Evolutionary conservation across 1,140 invertebrate species (phyloP), one percentile per base, ranked within the genome.

Genomic region (Atopsyche davidsoni): DNA sequence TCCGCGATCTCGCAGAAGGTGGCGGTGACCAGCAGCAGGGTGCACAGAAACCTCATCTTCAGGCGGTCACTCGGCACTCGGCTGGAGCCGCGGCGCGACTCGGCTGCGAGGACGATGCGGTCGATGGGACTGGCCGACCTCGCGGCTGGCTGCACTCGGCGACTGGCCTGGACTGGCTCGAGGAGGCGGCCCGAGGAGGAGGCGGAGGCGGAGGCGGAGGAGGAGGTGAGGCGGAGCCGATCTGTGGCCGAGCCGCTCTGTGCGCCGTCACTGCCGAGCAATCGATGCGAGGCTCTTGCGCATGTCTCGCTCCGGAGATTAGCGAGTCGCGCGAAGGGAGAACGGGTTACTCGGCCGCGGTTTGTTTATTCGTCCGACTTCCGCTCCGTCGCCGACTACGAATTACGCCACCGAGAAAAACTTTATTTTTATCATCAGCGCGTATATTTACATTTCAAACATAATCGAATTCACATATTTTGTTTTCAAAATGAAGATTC

Each of bases 31-130:
- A 69, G 58, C 19, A 72, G 51, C 28, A 73, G 60, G 60, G 74
- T 59, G 64, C 73, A 68, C 59, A 72, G 59, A 51, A 68, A 61
- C 59, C 62, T 64, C 69, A 71, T 71, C 28, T 44, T 52, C 21
- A 24, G 11, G 13, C 23, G 19, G 62, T 48, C 58, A 64, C 42
- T 57, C 43, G 31, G 25, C 24, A 17, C 19, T 31, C 23, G 19
- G 21, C 28, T 28, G 31, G 22, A 31, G 16, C 38, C 18, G 46
- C 32, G n/a, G 28, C 42, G 51, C 42, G 38, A 45, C 42, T 28
- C 22, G 40, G 17, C 40, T 32, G 48, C 40, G 41, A 51, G 23
- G 39, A 42, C 14, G 16, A 32, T 14, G 32, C 35, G 38, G 36
- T 41, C 35, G 51, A 35, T 11, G 16, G 38, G 31, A 54, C 42